phyloP scores from a whole-genome alignment of 1,140 invertebrate species.

The Dufourea novaeangliae region DNA sequence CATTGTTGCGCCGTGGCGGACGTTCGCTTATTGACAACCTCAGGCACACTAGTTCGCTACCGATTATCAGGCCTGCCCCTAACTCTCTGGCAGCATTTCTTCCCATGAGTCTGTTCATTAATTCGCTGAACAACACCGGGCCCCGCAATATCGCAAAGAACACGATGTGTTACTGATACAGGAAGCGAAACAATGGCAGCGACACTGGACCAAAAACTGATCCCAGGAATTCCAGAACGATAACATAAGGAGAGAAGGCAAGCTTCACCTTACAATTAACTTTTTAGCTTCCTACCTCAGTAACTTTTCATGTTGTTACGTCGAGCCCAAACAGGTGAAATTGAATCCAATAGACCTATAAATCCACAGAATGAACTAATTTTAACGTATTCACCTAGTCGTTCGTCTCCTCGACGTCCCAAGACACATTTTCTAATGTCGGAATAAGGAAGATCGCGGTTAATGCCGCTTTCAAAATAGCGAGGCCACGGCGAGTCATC shows the following conservation, averaged over 20 bases:
- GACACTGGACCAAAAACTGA: no score
- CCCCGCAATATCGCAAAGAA: not conserved
- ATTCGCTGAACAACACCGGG: constrained; percentile 15
- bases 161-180: not conserved
- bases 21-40: constrained; percentile 37
- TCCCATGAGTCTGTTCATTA: constrained; percentile 38
- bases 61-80: constrained; percentile 42
- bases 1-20: constrained; percentile 34
- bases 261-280: no score
- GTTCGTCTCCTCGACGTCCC: not conserved
- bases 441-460: not conserved
- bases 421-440: not conserved
- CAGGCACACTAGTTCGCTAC: constrained; percentile 17
- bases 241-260: no score
- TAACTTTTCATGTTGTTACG: no score
- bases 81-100: constrained; percentile 21
- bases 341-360: no score
- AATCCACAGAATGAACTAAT: no score
- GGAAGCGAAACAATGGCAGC: not conserved
- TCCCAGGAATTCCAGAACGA: no score
- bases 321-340: no score
- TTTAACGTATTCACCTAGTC: not conserved
- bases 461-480: not conserved
- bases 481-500: not conserved
- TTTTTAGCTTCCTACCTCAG: no score